Percentiles rank a stretch among this genome's conserved stretches.
Evolutionary conservation across 1,140 invertebrate genomes (phyloP).

Genomic region (Caenorhabditis inopinata): DNA sequence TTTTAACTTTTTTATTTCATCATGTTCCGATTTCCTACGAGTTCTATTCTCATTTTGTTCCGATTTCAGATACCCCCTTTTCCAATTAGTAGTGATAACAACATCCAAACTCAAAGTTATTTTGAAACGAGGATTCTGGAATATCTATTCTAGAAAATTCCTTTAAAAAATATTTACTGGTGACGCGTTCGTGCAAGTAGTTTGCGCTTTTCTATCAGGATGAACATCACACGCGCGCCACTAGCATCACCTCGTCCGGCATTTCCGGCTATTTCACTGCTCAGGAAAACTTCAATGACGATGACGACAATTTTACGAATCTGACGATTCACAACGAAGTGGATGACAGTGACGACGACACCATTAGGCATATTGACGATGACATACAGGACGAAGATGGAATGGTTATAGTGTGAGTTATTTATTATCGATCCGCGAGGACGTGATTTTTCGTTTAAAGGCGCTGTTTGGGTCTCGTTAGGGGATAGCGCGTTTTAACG

Average conservation of each 20-base stretch:
- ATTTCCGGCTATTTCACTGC: constrained; percentile 29
- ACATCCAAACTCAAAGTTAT: too few species aligned
- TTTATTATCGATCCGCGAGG: neutral
- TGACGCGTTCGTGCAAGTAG: neutral
- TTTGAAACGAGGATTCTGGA: too few species aligned
- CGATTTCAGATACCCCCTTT: too few species aligned
- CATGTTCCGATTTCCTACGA: too few species aligned
- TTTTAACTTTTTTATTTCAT: too few species aligned
- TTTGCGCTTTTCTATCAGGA: neutral
- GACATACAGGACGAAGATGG: neutral
- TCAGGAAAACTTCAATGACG: neutral
- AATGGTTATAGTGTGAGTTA: neutral
- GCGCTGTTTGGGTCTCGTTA: too few species aligned
- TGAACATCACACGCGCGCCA: constrained; percentile 21
- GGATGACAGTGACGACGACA: neutral
- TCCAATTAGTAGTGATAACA: too few species aligned
- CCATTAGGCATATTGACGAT: constrained; percentile 9
- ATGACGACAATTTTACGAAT: neutral
- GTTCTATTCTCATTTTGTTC: too few species aligned
- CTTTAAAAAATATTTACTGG: too few species aligned
- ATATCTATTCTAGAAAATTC: too few species aligned
- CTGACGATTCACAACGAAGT: neutral
- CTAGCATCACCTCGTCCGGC: constrained; percentile 20
- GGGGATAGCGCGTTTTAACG: too few species aligned
- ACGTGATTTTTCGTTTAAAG: too few species aligned